Evolutionary conservation across 2,113 vertebrate species (phyloP).

Genomic region (Sciurus niger): DNA sequence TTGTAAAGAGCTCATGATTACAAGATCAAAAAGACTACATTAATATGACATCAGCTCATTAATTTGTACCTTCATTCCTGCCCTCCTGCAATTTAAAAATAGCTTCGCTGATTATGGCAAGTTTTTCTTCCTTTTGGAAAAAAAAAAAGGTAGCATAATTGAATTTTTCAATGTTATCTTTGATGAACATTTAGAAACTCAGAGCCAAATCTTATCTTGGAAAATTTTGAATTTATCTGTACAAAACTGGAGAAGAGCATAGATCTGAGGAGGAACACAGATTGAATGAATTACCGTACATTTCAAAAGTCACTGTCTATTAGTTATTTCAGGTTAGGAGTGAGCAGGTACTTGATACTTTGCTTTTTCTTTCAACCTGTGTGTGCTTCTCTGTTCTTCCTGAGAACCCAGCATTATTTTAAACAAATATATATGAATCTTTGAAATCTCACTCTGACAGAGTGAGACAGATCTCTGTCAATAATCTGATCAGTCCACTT

Average conservation of each 20-base stretch:
- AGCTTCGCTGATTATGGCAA: slow-evolving; percentile 74
- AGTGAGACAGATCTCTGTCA: not conserved
- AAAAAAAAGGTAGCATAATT: slow-evolving; percentile 58
- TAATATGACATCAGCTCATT: slow-evolving; percentile 83
- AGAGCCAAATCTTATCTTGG: slow-evolving; percentile 63
- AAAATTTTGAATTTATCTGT: slow-evolving; percentile 64
- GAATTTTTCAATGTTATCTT: slow-evolving; percentile 75
- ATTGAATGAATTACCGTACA: not conserved
- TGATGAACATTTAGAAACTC: slow-evolving; percentile 80
- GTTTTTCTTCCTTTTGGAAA: slow-evolving; percentile 81
- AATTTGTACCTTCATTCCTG: slow-evolving; percentile 77
- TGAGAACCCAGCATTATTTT: not conserved
- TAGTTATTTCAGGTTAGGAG: not conserved
- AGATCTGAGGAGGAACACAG: slow-evolving; percentile 8
- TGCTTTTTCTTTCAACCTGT: not conserved
- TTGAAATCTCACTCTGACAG: slow-evolving; percentile 9
- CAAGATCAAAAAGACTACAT: slow-evolving; percentile 84
- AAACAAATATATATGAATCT: slow-evolving; percentile 15
- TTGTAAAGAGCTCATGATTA: slow-evolving; percentile 85
- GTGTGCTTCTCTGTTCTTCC: not conserved
- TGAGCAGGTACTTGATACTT: not conserved
- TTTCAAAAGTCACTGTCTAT: slow-evolving; percentile 40
- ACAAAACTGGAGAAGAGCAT: slow-evolving; percentile 54
- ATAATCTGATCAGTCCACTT: not conserved
- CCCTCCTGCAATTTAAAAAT: slow-evolving; percentile 83